phyloP scores from a whole-genome alignment of 2,113 vertebrate genomes.

The Plotosus lineatus region DNA sequence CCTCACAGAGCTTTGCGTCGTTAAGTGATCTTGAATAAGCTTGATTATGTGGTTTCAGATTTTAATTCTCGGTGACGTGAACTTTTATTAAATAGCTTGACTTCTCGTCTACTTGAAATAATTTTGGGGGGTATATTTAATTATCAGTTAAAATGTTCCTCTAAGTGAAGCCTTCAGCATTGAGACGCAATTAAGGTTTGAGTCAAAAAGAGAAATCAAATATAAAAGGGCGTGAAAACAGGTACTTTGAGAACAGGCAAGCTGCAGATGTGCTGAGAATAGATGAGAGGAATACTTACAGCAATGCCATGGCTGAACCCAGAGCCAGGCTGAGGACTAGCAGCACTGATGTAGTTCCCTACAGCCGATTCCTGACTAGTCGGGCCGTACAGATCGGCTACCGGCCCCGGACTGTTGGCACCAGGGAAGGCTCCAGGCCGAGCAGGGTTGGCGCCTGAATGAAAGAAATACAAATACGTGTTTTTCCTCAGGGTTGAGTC shows the following conservation, averaged over 20 bases:
- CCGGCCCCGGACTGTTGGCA: constrained; percentile 96
- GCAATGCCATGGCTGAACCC: constrained; percentile 96
- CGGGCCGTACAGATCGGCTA: constrained; percentile 92
- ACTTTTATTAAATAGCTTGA: not conserved
- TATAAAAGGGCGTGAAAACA: not conserved
- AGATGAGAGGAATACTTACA: constrained; percentile 78
- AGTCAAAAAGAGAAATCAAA: not conserved
- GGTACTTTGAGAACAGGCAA: not conserved
- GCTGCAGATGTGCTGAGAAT: not conserved
- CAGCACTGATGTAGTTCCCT: constrained; percentile 98
- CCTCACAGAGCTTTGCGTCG: not conserved
- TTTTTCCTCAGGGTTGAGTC: constrained; percentile 26
- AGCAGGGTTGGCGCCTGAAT: constrained; percentile 91
- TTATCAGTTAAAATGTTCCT: not conserved
- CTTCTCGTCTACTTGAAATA: not conserved
- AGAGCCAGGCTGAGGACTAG: constrained; percentile 96
- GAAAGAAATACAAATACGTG: constrained; percentile 69
- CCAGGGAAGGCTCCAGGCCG: constrained; percentile 95
- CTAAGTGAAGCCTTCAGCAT: not conserved
- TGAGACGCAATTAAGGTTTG: not conserved
- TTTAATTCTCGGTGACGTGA: not conserved
- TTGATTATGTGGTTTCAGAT: not conserved
- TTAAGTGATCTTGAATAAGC: not conserved
- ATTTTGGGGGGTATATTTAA: not conserved
- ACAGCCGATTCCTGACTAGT: constrained; percentile 97